Evolutionary conservation across 2,113 vertebrate genomes (phyloP).

Genomic region (Neopipo cinnamomea): DNA sequence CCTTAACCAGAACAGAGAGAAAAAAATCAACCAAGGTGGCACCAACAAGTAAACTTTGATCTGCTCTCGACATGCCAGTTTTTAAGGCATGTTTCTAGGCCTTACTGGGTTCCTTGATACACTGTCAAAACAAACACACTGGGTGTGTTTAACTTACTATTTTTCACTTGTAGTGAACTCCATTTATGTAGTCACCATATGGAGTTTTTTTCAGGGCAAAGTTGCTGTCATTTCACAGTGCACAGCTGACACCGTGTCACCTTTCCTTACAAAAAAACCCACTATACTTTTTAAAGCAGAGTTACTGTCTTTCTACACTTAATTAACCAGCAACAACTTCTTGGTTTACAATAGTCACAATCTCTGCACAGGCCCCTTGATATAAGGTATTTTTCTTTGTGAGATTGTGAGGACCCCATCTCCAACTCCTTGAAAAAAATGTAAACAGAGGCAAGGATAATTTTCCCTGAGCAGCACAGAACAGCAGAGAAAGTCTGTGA

Average conservation of each 20-base stretch:
- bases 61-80: not conserved
- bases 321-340: not conserved
- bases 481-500: not conserved
- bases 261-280: not conserved
- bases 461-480: not conserved
- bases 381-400: not conserved
- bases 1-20: not conserved
- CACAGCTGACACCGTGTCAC: not conserved
- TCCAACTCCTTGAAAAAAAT: not conserved
- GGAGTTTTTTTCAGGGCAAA: not conserved
- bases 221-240: not conserved
- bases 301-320: not conserved
- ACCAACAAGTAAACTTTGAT: not conserved
- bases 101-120: not conserved
- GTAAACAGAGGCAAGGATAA: not conserved
- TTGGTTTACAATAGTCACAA: not conserved
- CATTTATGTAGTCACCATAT: not conserved
- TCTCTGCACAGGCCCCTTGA: not conserved
- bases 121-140: not conserved
- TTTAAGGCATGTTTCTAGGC: not conserved
- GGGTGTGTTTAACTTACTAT: not conserved
- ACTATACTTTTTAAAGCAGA: not conserved
- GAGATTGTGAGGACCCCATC: not conserved
- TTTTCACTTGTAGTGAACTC: not conserved
- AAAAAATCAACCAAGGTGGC: not conserved